A percentile compares a stretch with the other conserved stretches of the same genome.
These are phyloP conservation scores for Elymnias hypermnestra DNA, from an alignment of 1,140 invertebrate genomes.

Conservation along the genomic window DNA sequence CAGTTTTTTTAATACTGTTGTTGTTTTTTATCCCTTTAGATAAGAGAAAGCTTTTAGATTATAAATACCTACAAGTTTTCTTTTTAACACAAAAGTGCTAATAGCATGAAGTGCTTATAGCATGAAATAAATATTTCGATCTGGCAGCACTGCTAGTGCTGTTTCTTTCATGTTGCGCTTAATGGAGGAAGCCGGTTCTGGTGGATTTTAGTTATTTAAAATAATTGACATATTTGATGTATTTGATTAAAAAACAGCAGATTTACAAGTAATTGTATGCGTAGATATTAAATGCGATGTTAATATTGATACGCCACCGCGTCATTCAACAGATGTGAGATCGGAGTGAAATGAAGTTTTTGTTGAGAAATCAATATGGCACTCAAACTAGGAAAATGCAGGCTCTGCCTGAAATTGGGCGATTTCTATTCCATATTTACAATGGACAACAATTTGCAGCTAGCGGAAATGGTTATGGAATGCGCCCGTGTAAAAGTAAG, in stretches of 20 bases:
- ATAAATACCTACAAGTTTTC: no score
- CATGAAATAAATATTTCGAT: no score
- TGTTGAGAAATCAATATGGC: slow-evolving; percentile 69
- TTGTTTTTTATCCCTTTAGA: no score
- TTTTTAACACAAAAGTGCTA: no score
- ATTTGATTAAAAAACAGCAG: slow-evolving; percentile 6
- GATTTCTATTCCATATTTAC: slow-evolving; percentile 75
- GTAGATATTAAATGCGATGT: not conserved
- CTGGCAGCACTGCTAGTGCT: slow-evolving; percentile 13
- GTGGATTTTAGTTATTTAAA: slow-evolving; percentile 16
- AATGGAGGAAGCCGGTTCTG: slow-evolving; percentile 22
- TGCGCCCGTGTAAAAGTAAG: slow-evolving; percentile 76
- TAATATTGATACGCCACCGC: slow-evolving; percentile 10
- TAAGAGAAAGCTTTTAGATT: no score
- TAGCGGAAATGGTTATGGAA: slow-evolving; percentile 78
- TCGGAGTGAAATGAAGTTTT: slow-evolving; percentile 51
- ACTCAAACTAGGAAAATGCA: slow-evolving; percentile 73
- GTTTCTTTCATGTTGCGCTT: slow-evolving; percentile 4
- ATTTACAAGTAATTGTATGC: slow-evolving; percentile 6
- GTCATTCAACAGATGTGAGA: slow-evolving; percentile 30
- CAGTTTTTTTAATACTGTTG: no score
- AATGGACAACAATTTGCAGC: slow-evolving; percentile 69
- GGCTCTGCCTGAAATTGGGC: slow-evolving; percentile 73
- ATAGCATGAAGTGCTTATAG: no score
- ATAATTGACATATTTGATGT: slow-evolving; percentile 15